Base-by-base conservation (phyloP, 2,797 vertebrate genomes). In the Crenuchus spilurus region DNA sequence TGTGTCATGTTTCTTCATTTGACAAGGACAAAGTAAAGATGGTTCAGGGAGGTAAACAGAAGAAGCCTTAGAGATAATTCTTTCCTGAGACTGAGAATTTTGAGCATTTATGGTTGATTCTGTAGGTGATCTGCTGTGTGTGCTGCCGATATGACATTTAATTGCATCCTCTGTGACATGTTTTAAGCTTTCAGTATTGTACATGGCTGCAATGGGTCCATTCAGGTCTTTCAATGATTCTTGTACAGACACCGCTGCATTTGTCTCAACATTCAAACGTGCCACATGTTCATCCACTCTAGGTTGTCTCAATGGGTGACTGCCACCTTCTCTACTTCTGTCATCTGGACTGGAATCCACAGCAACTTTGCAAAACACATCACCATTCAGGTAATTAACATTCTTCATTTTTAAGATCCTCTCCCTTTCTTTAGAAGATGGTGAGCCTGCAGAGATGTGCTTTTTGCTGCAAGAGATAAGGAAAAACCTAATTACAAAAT, bases 361-460 rank as follows among this genome's bases (percentile, higher is more conserved):
- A 64, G 13, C 41, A 3, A 62, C 46, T 62, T 68, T 51, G 20
- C 73, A 69, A 8, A 20, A 61, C 52, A 24, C 24, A n/a, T 31
- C 42, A 51, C 41, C 26, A 20, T 60, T 46, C 41, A 16, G 16
- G 13, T 16, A 37, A 51, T 16, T 31, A 46, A 8, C 26, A 33
- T 54, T 63, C 22, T 18, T 60, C 18, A 41, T 48, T 72, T 69
- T 51, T 10, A 26, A 44, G 35, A 51, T 28, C 1, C 35, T 48
- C 1, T 69, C 67, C 46, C 9, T 31, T n/a, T 67, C 57, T 72
- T 64, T 52, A 20, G 10, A 2, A 49, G 33, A 46, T 28, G 6
- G 2, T 8, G 48, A 26, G 39, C 7, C 57, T 46, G 46, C n/a
- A 37, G 7, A 11, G n/a, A n/a, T n/a, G n/a, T 18, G 0, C 48